Base-by-base conservation (phyloP, 1,140 invertebrate species). In the Nasonia longicornis region DNA sequence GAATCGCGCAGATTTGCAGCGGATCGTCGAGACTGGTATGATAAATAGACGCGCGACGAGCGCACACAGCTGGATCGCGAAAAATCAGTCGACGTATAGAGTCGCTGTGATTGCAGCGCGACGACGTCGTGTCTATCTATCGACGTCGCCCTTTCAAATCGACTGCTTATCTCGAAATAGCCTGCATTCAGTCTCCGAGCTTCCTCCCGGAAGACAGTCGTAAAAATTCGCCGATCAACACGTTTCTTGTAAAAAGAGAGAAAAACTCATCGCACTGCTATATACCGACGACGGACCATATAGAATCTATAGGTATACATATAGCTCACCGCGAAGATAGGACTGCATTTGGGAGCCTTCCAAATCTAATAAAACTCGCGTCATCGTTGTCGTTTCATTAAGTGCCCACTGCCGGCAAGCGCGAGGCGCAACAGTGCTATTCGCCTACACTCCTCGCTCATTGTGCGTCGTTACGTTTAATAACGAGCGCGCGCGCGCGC, bases 381-480 rank as follows among this genome's bases (percentile, higher is more conserved):
- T 6, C 8, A 16, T 16, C 14, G 52, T 58, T 20, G 20, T 58
- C 52, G 52, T 58, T 58, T 58, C 52, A 58, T 58, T 58, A 58
- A 58, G 52, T 58, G 52, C 52, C 52, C 52, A 58, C 52, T 58
- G 52, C 52, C 52, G 52, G 52, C 52, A 1, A 1, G 26, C 26
- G 26, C 26, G 52, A 58, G 52, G 16, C 52, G 52, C 52, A 58
- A 58, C 52, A 58, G 52, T 58, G 52, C 52, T 58, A 58, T 58
- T 58, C 52, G 52, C 20, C 52, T 58, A 52, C 48, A 52, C 48
- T 52, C 20, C 52, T 58, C 52, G 20, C 52, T 58, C 52, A 58
- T 58, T 58, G 52, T 58, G 52, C 52, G 52, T 58, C 52, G 52
- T 58, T 58, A 58, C 20, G 52, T 58, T 58, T 58, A 58, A 58